Percentiles rank a stretch among this genome's conserved stretches.
Evolutionary conservation across 2,113 vertebrate species (phyloP).

Genomic region (Aleadryas rufinucha): DNA sequence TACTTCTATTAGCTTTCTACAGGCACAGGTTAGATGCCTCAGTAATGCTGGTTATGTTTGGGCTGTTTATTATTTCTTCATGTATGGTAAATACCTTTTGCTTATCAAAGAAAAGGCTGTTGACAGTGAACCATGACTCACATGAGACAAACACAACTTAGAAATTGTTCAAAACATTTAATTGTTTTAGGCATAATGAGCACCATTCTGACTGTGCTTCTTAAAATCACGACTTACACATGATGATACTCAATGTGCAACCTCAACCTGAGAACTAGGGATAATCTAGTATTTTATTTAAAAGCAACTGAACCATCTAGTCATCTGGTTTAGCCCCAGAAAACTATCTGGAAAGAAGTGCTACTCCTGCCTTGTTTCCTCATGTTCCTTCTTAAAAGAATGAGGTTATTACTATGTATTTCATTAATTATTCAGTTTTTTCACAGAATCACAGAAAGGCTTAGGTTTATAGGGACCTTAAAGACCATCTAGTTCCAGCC

Average conservation of each 20-base stretch:
- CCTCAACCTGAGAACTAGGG: not conserved
- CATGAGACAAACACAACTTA: not conserved
- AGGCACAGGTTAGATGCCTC: not conserved
- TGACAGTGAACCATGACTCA: not conserved
- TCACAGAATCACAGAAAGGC: not conserved
- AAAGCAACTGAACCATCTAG: not conserved
- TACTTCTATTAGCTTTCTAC: not conserved
- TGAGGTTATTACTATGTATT: not conserved
- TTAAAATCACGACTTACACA: not conserved
- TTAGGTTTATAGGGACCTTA: not conserved
- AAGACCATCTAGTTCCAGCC: not conserved
- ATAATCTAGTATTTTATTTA: not conserved
- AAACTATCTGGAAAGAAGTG: not conserved
- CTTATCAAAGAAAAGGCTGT: not conserved
- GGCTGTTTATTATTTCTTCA: not conserved
- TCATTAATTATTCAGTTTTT: not conserved
- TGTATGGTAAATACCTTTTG: not conserved
- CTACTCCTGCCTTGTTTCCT: not conserved
- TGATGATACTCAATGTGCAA: not conserved
- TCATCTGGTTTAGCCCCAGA: not conserved
- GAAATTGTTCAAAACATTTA: not conserved
- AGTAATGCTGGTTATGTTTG: not conserved
- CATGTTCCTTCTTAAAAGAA: not conserved
- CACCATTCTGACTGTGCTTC: not conserved
- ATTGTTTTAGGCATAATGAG: not conserved